Evolutionary conservation across 2,888 invertebrate genomes (phyloP), one percentile per base, ranked within the genome.

Genomic region (Heteromyza rotundicornis): DNA sequence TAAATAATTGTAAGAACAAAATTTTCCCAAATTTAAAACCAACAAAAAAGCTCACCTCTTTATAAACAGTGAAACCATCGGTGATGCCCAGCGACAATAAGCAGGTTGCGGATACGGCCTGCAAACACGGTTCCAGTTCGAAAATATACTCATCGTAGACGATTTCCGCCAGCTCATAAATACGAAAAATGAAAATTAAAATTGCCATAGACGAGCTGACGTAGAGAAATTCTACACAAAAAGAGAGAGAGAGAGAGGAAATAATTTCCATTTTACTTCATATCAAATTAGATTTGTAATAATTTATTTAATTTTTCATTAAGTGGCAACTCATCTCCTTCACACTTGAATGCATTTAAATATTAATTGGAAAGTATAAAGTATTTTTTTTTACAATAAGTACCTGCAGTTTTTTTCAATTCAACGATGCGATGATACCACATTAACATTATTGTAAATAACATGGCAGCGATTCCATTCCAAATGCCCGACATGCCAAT

Each of bases 61-160:
- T 82, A 57, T 82, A 82, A 55, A 82, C 73, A 5, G 82, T 77
- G 59, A 72, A 78, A 2, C 75, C 80, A 67, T 82, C 82, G 57
- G 76, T 64, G 16, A 61, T 52, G 22, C 73, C 72, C 69, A 82
- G 60, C 3, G 59, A 54, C 53, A 75, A 64, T 57, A 79, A 66
- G 62, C 74, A 71, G 12, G 72, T 14, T 8, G 69, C 71, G 2
- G 70, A 66, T 17, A 63, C 57, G 16, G 60, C 57, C 57, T 75
- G 70, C 24, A 82, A 64, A 35, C 76, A 71, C 2, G 76, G 67
- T 64, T 82, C 82, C 62, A 82, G 66, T 65, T 81, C 77, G 44
- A 73, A 68, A 19, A 77, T 35, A 50, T 73, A 72, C 54, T 77
- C 70, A 56, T 74, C 71, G 57, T 77, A 76, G 54, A 68, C 70